These are phyloP conservation scores for Saxidomus purpurata DNA, from an alignment of 1,140 invertebrate species.

Conservation along the genomic window DNA sequence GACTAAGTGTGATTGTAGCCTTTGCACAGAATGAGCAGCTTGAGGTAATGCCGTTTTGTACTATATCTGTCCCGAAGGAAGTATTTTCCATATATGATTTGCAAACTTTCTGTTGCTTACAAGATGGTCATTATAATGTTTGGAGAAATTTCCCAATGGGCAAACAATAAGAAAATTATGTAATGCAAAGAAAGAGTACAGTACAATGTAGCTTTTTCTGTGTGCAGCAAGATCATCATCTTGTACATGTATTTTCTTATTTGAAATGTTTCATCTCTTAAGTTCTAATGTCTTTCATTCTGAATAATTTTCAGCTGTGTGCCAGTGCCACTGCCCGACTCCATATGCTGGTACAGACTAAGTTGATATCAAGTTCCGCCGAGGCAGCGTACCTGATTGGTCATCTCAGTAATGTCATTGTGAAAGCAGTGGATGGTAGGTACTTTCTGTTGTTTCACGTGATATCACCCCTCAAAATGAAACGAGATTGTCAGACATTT, in stretches of 20 bases:
- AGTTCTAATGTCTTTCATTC: too few relatives aligned
- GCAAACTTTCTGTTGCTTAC: too few relatives aligned
- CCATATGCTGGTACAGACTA: slow-evolving; percentile 89
- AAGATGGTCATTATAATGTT: too few relatives aligned
- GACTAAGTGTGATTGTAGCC: slow-evolving; percentile 88
- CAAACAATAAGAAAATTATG: not conserved
- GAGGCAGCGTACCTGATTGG: slow-evolving; percentile 88
- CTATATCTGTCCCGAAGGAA: not conserved
- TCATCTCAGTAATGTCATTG: slow-evolving; percentile 82
- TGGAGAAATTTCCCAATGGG: too few relatives aligned
- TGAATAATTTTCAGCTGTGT: slow-evolving; percentile 85
- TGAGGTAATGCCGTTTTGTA: slow-evolving; percentile 80
- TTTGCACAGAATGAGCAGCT: slow-evolving; percentile 88
- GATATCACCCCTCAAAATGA: too few relatives aligned
- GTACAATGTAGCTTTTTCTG: too few relatives aligned
- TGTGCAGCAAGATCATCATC: too few relatives aligned
- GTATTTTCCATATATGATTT: not conserved
- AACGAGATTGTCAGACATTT: too few relatives aligned
- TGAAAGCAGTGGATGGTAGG: slow-evolving; percentile 77
- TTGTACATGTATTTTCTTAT: too few relatives aligned
- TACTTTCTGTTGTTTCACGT: too few relatives aligned
- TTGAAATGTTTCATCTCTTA: too few relatives aligned
- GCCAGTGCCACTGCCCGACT: slow-evolving; percentile 89
- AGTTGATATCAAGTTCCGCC: slow-evolving; percentile 87
- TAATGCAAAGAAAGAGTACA: too few relatives aligned